A percentile compares a stretch with the other conserved stretches of the same genome.
phyloP scores from a whole-genome alignment of 1,140 invertebrate species.

The Ridgeia piscesae region DNA sequence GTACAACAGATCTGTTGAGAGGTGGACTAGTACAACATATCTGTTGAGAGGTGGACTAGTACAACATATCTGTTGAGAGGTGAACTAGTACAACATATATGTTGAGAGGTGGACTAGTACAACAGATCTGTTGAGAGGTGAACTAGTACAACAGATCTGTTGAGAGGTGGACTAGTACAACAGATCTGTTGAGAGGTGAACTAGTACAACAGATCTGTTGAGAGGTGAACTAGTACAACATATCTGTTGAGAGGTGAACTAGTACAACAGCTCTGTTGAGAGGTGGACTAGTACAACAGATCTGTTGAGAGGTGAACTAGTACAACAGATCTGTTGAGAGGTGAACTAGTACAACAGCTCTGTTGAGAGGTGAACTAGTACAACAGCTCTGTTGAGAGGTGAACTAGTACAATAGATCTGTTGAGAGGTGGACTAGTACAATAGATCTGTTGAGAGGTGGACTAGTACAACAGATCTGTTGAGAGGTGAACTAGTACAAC shows the following conservation, averaged over 20 bases:
- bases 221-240: no score
- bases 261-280: not conserved
- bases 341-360: not conserved
- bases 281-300: no score
- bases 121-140: not conserved
- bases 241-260: not conserved
- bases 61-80: not conserved
- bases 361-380: not conserved
- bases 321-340: no score
- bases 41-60: no score
- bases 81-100: not conserved
- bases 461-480: not conserved
- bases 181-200: not conserved
- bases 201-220: not conserved
- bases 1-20: not conserved
- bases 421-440: not conserved
- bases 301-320: not conserved
- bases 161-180: no score
- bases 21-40: not conserved
- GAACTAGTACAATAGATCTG: not conserved
- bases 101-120: no score
- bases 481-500: not conserved
- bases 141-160: not conserved
- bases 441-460: no score
- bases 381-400: no score